Conservation (phyloP, 1,140 invertebrate genomes). For the Philotrypesis tridentata region DNA sequence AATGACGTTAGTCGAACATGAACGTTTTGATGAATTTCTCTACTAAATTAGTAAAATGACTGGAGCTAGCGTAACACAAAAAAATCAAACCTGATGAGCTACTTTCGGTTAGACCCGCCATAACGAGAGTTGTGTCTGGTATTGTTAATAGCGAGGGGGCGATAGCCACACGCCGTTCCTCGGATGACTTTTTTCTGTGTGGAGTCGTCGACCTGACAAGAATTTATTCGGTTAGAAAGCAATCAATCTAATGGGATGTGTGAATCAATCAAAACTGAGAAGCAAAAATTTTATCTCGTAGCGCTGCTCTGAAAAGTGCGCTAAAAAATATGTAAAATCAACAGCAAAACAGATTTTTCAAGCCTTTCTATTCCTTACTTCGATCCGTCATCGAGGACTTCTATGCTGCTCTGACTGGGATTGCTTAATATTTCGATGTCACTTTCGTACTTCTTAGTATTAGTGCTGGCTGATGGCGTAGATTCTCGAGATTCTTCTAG, state of each 20-base stretch:
- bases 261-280: neutral
- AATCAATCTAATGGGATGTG: neutral
- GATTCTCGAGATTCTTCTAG: constrained; percentile 71
- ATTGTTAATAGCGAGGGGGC: constrained; percentile 69
- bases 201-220: constrained; percentile 66
- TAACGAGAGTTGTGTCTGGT: constrained; percentile 64
- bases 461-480: constrained; percentile 69
- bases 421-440: constrained; percentile 80
- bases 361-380: constrained; percentile 60
- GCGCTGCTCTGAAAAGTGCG: neutral
- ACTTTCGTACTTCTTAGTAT: constrained; percentile 74
- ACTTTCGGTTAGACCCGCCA: constrained; percentile 76
- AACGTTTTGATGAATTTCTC: constrained; percentile 17
- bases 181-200: constrained; percentile 69
- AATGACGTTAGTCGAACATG: constrained; percentile 49
- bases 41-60: constrained; percentile 17
- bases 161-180: constrained; percentile 66
- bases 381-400: constrained; percentile 75
- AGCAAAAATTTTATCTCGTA: neutral
- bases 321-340: neutral
- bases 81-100: constrained; percentile 75
- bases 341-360: too few species aligned
- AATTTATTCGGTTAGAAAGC: constrained; percentile 35
- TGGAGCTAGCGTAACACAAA: constrained; percentile 8
- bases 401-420: constrained; percentile 80